phyloP scores from a whole-genome alignment of 2,888 invertebrate species.

The Cremastinae sp. region DNA sequence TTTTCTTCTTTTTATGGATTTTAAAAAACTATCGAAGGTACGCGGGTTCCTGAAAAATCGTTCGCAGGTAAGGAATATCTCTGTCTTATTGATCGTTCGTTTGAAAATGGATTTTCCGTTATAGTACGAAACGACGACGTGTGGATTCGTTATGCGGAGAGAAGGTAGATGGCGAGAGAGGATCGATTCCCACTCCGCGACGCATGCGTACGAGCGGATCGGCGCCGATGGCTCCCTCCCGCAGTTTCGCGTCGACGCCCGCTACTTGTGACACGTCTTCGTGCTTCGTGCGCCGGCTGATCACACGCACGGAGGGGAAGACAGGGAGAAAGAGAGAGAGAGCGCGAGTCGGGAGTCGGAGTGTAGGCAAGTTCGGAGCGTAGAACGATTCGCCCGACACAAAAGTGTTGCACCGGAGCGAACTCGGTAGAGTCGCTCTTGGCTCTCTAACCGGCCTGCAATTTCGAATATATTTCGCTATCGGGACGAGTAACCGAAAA shows the following conservation, averaged over 20 bases:
- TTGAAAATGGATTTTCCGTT: no score
- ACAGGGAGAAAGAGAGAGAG: conserved; percentile 12
- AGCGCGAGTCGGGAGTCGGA: not conserved
- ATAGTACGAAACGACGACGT: no score
- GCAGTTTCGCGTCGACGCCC: conserved; percentile 59
- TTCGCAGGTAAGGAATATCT: no score
- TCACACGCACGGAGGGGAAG: conserved; percentile 32
- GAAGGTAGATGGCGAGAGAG: not conserved
- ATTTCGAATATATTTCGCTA: no score
- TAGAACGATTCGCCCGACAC: conserved; percentile 3
- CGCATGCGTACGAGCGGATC: conserved; percentile 48
- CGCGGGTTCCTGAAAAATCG: no score
- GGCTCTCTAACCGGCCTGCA: not conserved
- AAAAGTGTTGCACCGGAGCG: conserved; percentile 16
- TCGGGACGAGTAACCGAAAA: no score
- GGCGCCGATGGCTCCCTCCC: conserved; percentile 49
- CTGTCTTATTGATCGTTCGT: no score
- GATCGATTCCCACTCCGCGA: conserved; percentile 7
- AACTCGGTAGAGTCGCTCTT: conserved; percentile 9
- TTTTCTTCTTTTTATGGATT: no score
- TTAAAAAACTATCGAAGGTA: no score
- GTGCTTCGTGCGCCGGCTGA: conserved; percentile 53
- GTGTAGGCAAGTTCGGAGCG: not conserved
- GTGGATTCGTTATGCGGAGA: conserved; percentile 29
- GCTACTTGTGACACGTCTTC: conserved; percentile 61